Evolutionary conservation across 2,113 vertebrate genomes (phyloP), one percentile per base, ranked within the genome.

Genomic region (Myodes glareolus): DNA sequence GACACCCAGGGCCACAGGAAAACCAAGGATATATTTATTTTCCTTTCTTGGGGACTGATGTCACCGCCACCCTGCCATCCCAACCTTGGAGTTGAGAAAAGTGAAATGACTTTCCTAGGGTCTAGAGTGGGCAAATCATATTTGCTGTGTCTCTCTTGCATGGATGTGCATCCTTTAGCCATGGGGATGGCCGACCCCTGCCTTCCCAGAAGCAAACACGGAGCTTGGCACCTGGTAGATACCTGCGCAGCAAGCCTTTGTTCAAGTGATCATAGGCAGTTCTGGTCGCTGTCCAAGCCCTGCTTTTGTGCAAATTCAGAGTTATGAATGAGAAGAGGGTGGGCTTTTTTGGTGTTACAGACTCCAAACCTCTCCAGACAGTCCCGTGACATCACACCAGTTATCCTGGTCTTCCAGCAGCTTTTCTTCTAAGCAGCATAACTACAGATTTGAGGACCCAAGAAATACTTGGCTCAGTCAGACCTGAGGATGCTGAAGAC

Each of bases 361-460:
- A 42, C 33, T 85, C 47, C 67, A 81, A 4, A 50, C 39, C 33
- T 77, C 65, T 68, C 65, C 76, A 67, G 47, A 70, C 33, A 75
- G 39, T 17, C 19, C 19, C 4, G 5, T 55, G 75, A 65, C 33
- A 19, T 87, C 70, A 55, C 7, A 8, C 29, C 25, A 67, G 65
- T 31, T 17, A 36, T 75, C 72, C n/a, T 16, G 14, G 45, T 72
- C 80, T 7, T 36, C 75, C 39, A 39, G 36, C 73, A 91, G 61
- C 67, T 94, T 94, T 86, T 91, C 93, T 92, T 63, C 63, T n/a
- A 73, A 86, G 61, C 81, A 58, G 23, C 5, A 42, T 86, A 36
- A 7, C 47, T 52, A 81, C 27, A 55, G 29, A 58, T 73, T 58
- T 94, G 50, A 42, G 17, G 72, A 86, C 65, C 94, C 25, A 1